Evolutionary conservation across 2,113 vertebrate species (phyloP), one percentile per base, ranked within the genome.

Genomic region (Alouatta palliata): DNA sequence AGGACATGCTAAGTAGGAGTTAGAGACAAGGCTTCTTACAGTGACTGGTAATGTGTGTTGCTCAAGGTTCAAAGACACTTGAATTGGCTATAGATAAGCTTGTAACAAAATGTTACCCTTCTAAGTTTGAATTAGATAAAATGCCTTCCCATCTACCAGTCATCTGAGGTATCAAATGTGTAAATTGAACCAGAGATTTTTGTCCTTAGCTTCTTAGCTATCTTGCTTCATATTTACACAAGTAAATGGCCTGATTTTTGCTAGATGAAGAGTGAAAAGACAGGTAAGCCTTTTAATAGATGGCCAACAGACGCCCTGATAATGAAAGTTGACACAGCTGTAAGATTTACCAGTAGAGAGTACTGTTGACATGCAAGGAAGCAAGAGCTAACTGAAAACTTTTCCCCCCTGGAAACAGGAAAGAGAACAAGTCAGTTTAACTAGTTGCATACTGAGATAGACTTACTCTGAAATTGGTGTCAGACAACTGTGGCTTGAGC

Each of bases 181-280:
- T 37, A 25, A n/a, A 8, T n/a, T 54, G 76, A 43, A 43, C 27
- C 47, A 30, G 27, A 52, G 47, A 52, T 52, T 21, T 52, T 79
- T 64, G 76, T 52, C 10, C 45, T 49, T 30, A 10, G 30, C 12
- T 52, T 49, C 30, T 20, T 79, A 2, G 27, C 61, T 64, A 0
- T 30, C 61, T 64, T 8, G 3, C 21, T 23, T 64, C 5, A 14
- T 64, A 13, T 64, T 64, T 32, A 64, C 27, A 32, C 6, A 64
- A 64, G 27, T 32, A 64, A 64, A 64, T 64, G 5, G 12, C 27
- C 27, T 64, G 30, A 64, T 49, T 52, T 52, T 35, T 21, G 32
- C 10, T 54, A n/a, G 32, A n/a, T n/a, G 10, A n/a, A 3, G 6
- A 0, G 0, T n/a, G 35, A 80, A 11, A n/a, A 47, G 9, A 37